phyloP scores from a whole-genome alignment of 2,888 invertebrate genomes.

The Calameuta idolon region DNA sequence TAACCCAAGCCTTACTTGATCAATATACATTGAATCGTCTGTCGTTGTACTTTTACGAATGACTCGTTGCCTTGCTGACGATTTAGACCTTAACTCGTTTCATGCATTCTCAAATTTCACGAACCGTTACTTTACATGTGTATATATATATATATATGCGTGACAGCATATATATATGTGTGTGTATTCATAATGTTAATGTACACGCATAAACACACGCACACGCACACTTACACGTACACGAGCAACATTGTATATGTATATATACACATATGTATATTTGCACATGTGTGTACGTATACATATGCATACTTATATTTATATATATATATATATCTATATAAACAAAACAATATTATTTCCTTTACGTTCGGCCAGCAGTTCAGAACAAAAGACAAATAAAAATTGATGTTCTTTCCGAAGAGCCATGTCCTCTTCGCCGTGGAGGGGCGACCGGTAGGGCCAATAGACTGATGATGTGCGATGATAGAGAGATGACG shows the following conservation, averaged over 20 bases:
- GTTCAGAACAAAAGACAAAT: conserved; percentile 48
- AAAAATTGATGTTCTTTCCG: conserved; percentile 67
- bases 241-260: too few relatives aligned
- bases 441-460: conserved; percentile 66
- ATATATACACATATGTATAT: too few relatives aligned
- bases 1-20: conserved; percentile 66
- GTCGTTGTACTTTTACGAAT: conserved; percentile 48
- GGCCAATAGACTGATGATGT: conserved; percentile 64
- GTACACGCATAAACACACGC: background rate
- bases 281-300: too few relatives aligned
- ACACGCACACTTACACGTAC: background rate
- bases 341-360: conserved; percentile 21
- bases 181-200: background rate
- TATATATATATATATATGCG: background rate
- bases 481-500: conserved; percentile 52
- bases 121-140: conserved; percentile 15
- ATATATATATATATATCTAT: background rate
- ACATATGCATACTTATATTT: too few relatives aligned
- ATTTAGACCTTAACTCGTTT: conserved; percentile 11
- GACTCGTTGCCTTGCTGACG: conserved; percentile 51
- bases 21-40: conserved; percentile 61
- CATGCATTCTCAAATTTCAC: background rate
- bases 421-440: conserved; percentile 68
- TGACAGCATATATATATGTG: background rate
- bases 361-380: conserved; percentile 51